phyloP scores from a whole-genome alignment of 1,140 invertebrate genomes.

The Danaus plexippus region DNA sequence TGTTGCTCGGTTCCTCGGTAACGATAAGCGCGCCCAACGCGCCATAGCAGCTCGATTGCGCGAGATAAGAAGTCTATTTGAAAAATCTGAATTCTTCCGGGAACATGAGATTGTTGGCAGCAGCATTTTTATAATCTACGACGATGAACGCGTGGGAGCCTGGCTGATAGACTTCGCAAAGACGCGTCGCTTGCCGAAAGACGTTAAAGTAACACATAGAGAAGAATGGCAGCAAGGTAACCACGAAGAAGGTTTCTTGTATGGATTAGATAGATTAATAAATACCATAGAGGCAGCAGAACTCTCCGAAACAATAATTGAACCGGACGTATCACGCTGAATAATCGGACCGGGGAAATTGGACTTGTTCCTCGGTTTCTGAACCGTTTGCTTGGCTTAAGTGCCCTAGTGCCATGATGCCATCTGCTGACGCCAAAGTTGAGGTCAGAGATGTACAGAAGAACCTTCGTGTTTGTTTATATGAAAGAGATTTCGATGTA shows the following conservation, averaged over 20 bases:
- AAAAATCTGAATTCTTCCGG: conserved; percentile 89
- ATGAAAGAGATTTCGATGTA: conserved; percentile 52
- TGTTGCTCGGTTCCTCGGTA: conserved; percentile 84
- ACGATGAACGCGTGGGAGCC: conserved; percentile 86
- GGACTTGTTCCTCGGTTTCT: conserved; percentile 53
- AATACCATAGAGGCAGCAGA: conserved; percentile 57
- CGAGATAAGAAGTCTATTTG: conserved; percentile 84
- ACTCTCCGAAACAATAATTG: conserved; percentile 37
- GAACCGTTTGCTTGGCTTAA: conserved; percentile 40
- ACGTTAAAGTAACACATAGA: conserved; percentile 81
- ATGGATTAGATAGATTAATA: conserved; percentile 90
- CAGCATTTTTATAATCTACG: conserved; percentile 95
- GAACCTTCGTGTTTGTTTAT: conserved; percentile 52
- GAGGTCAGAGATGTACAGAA: conserved; percentile 54
- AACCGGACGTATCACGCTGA: conserved; percentile 64
- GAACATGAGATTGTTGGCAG: conserved; percentile 95
- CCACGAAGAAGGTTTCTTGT: conserved; percentile 94
- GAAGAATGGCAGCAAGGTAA: conserved; percentile 89
- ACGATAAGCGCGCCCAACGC: conserved; percentile 76
- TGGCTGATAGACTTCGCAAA: conserved; percentile 99
- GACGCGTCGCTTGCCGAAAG: conserved; percentile 82
- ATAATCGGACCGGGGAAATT: conserved; percentile 34
- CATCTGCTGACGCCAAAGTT: conserved; percentile 28
- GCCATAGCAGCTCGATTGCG: conserved; percentile 82
- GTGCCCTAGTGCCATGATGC: conserved; percentile 28